Evolutionary conservation across 2,888 invertebrate species (phyloP), one percentile per base, ranked within the genome.

Genomic region (Galerucella calmariensis): DNA sequence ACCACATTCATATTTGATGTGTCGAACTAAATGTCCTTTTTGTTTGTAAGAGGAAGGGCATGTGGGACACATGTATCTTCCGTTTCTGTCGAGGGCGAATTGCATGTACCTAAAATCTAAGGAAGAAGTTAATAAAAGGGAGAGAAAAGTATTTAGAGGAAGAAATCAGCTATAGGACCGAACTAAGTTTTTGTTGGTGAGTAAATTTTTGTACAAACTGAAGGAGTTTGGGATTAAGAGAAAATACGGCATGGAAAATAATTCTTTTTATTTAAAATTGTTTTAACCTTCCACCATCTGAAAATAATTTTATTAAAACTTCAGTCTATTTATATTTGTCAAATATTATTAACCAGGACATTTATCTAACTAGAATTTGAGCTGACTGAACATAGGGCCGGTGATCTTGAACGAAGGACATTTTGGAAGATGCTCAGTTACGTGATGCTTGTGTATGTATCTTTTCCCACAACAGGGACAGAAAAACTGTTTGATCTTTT

Each of bases 1-100:
- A 5, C 85, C 85, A 75, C 86, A 86, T 72, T 85, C 85, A 74
- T 82, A 86, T 72, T 83, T 84, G 35, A 85, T 80, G 78, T 86
- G 86, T 27, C 85, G 77, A 9, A 82, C 80, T 65, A 86, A 78
- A 78, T 85, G 84, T 4, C 84, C 82, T 67, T 83, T 82, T 61
- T 84, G 82, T 72, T 84, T 85, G 78, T 85, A 86, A 9, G 82
- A 79, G 11, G 81, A 81, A 46, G 79, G 77, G 69, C 85, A 85
- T 58, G 80, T 81, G 1, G 82, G 81, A 78, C 85, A 85, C 73
- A 80, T 80, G 74, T 79, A 83, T 48, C 83, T 78, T 12, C 83
- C 84, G 63, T 82, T 81, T n/a, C 56, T 73, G 77, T 85, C 82
- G 75, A 77, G 81, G 8, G 80, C 81, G 73, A 84, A 84, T n/a